phyloP scores from a whole-genome alignment of 2,113 vertebrate species.

The Sebastes fasciatus region DNA sequence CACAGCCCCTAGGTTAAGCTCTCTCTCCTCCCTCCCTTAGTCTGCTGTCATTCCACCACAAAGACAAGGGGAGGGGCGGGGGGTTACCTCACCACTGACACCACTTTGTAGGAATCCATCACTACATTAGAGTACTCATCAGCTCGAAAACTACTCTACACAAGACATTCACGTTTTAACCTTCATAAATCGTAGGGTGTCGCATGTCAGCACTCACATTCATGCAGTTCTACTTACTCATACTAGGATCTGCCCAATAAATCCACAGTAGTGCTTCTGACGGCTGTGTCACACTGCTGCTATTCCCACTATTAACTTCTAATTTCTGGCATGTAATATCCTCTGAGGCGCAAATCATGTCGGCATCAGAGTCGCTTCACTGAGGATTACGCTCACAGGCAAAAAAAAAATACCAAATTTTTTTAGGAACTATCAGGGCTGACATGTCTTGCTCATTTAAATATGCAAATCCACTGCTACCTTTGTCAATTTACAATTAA shows the following conservation, averaged over 20 bases:
- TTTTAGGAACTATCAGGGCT: constrained; percentile 4
- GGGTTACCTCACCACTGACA: neutral
- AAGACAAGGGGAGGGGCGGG: neutral
- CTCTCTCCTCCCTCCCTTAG: constrained; percentile 6
- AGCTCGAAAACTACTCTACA: neutral
- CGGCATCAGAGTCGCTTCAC: constrained; percentile 12
- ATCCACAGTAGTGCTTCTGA: neutral
- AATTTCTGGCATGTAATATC: neutral
- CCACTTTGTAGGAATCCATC: neutral
- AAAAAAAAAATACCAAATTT: neutral
- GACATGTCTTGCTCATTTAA: constrained; percentile 21
- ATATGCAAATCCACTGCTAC: constrained; percentile 48
- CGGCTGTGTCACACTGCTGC: neutral
- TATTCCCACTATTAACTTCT: neutral
- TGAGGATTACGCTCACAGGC: constrained; percentile 13
- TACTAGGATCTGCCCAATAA: neutral
- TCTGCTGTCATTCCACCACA: constrained; percentile 41
- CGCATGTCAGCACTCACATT: neutral
- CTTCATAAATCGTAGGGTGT: neutral
- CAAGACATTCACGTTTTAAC: neutral
- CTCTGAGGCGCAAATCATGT: constrained; percentile 27
- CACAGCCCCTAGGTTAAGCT: constrained; percentile 51
- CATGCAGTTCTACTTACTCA: neutral
- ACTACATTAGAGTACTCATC: neutral
- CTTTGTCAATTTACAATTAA: constrained; percentile 11